Conservation (phyloP, 53 echinoderm and acorn worm genomes). For the Apostichopus leukothele region DNA sequence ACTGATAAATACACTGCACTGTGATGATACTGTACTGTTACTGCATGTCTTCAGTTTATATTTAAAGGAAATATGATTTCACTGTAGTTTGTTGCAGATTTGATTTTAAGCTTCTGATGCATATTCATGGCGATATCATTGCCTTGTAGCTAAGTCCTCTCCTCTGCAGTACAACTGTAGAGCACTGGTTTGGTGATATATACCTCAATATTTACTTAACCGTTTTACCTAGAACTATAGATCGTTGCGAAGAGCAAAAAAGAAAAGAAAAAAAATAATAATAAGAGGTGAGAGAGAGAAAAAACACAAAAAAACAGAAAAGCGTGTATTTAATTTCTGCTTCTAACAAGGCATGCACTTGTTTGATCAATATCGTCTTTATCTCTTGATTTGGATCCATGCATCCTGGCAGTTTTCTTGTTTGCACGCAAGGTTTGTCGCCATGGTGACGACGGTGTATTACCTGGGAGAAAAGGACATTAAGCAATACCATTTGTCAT, state of each 20-base stretch:
- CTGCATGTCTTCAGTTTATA: too few relatives aligned
- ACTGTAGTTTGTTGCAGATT: too few relatives aligned
- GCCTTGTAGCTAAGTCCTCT: background rate
- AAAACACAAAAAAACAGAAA: background rate
- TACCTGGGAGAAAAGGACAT: constrained; percentile 26
- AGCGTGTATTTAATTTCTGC: constrained; percentile 12
- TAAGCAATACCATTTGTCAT: constrained; percentile 18
- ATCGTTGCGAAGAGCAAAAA: background rate
- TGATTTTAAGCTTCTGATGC: too few relatives aligned
- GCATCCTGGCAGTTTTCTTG: background rate
- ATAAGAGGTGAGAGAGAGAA: background rate
- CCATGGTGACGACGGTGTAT: constrained; percentile 16
- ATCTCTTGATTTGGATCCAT: constrained; percentile 27
- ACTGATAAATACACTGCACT: too few relatives aligned
- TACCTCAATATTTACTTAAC: background rate
- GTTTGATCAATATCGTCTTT: constrained; percentile 33
- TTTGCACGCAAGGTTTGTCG: constrained; percentile 37
- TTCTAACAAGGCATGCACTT: constrained; percentile 10
- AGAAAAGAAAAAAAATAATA: background rate
- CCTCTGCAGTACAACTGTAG: too few relatives aligned
- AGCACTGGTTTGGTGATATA: too few relatives aligned
- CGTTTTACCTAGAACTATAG: background rate
- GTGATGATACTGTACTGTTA: too few relatives aligned
- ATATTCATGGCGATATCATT: background rate
- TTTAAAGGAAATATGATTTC: too few relatives aligned